Percentiles rank a stretch among this genome's conserved stretches.
These are phyloP conservation scores for Phymatocera aterrima DNA, from an alignment of 2,888 invertebrate species.

Conservation along the genomic window DNA sequence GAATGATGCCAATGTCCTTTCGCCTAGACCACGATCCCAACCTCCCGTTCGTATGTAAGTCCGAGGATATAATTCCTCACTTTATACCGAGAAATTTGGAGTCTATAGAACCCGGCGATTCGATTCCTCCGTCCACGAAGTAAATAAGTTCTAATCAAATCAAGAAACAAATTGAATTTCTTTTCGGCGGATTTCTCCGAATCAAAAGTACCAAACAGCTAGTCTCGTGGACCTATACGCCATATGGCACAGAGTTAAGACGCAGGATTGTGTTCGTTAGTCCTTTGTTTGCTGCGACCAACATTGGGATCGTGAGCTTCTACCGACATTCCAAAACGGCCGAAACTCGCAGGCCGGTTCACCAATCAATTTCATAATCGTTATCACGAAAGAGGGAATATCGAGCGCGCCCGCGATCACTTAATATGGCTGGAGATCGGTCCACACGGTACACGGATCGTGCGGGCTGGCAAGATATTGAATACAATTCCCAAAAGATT, in stretches of 20 bases:
- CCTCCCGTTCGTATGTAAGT: neutral
- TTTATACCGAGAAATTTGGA: neutral
- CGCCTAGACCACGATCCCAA: neutral
- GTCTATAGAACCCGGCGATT: neutral
- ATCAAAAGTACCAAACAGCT: neutral
- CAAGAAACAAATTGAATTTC: conserved; percentile 32
- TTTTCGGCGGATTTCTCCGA: neutral
- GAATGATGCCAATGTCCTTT: conserved; percentile 27
- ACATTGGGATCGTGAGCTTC: neutral
- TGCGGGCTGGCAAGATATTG: too few species aligned
- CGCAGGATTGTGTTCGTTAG: conserved; percentile 17
- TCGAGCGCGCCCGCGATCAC: neutral
- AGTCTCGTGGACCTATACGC: neutral
- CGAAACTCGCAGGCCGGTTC: neutral
- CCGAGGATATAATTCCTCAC: neutral
- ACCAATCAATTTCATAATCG: conserved; percentile 6
- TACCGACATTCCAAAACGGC: conserved; percentile 11
- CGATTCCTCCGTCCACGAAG: neutral
- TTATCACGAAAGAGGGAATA: neutral
- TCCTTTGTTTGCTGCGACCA: conserved; percentile 17
- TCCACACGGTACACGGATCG: too few species aligned
- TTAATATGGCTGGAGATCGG: neutral
- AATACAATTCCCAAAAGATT: too few species aligned
- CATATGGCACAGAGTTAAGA: neutral
- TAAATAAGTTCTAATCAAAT: conserved; percentile 33